phyloP scores from a whole-genome alignment of 2,888 invertebrate species.

The Galeopsomyia nigrocyanea region DNA sequence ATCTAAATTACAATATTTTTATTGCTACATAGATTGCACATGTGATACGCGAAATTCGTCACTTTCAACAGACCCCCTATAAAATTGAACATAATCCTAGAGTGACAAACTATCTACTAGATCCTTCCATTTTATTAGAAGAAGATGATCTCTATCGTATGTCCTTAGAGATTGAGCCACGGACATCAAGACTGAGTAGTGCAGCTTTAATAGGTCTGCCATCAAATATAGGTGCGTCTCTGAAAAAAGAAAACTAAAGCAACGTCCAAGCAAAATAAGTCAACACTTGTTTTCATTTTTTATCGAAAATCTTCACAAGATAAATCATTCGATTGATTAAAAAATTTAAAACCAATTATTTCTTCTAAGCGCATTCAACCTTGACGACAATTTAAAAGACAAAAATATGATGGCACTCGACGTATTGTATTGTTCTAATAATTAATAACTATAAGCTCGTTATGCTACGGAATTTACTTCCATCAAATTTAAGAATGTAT shows the following conservation, averaged over 20 bases:
- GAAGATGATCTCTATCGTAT: slow-evolving; percentile 86
- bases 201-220: slow-evolving; percentile 62
- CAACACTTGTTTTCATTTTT: too few species aligned
- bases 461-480: too few species aligned
- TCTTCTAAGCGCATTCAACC: too few species aligned
- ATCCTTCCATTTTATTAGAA: slow-evolving; percentile 81
- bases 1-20: too few species aligned
- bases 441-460: too few species aligned
- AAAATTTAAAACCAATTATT: too few species aligned
- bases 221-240: slow-evolving; percentile 31
- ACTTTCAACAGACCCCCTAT: slow-evolving; percentile 92
- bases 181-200: slow-evolving; percentile 74
- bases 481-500: too few species aligned
- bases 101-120: slow-evolving; percentile 85
- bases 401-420: too few species aligned
- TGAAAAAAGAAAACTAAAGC: slow-evolving; percentile 52
- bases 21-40: slow-evolving; percentile 83
- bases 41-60: slow-evolving; percentile 90
- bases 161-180: slow-evolving; percentile 88
- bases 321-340: too few species aligned
- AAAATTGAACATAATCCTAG: slow-evolving; percentile 89
- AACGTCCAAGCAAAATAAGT: not conserved
- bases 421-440: too few species aligned
- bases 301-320: too few species aligned
- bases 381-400: too few species aligned